phyloP scores from a whole-genome alignment of 2,888 invertebrate genomes.

The Protula sp. region DNA sequence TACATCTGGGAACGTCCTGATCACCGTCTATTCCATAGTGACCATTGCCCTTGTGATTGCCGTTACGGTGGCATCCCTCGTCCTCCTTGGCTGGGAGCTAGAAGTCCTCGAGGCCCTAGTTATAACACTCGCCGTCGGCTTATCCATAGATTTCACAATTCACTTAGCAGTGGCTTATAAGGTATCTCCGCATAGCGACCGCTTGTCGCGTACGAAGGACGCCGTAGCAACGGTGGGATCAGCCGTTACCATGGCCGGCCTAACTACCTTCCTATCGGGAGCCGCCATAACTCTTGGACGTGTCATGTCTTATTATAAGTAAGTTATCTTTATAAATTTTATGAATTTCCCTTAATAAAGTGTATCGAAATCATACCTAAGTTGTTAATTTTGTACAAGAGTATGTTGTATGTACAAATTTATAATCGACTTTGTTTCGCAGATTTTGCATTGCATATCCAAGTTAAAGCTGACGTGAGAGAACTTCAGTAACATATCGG shows the following conservation, averaged over 20 bases:
- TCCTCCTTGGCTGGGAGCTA: constrained; percentile 73
- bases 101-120: constrained; percentile 90
- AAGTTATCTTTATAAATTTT: constrained; percentile 82
- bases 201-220: constrained; percentile 28
- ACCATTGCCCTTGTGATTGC: constrained; percentile 79
- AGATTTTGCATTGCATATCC: too few species aligned
- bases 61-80: constrained; percentile 64
- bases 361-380: too few species aligned
- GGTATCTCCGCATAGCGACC: constrained; percentile 26
- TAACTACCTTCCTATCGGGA: constrained; percentile 84
- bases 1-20: constrained; percentile 74
- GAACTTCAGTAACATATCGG: too few species aligned
- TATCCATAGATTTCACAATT: constrained; percentile 87
- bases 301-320: constrained; percentile 78
- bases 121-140: constrained; percentile 84
- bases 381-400: too few species aligned
- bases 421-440: too few species aligned
- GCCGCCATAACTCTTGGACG: constrained; percentile 79
- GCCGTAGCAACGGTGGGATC: constrained; percentile 63
- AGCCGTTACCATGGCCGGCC: constrained; percentile 78
- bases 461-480: too few species aligned
- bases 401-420: too few species aligned
- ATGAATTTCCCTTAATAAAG: too few species aligned
- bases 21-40: constrained; percentile 75
- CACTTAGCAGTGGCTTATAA: constrained; percentile 80